Conservation (phyloP, 2,888 invertebrate genomes). For the Caenorhabditis wallacei region DNA sequence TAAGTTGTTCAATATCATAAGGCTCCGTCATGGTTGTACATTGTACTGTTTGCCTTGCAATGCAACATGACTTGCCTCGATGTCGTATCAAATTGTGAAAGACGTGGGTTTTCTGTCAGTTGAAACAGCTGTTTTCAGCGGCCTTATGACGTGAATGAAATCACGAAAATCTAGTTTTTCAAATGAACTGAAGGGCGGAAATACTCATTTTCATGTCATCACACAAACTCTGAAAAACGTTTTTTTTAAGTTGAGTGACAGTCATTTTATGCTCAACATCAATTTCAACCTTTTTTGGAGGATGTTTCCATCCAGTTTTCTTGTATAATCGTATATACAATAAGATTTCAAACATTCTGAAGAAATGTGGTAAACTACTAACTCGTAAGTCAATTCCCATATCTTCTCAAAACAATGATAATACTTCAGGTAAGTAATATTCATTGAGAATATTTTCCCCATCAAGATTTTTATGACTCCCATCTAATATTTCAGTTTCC, state of each 20-base stretch:
- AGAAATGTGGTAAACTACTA: too few species aligned
- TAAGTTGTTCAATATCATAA: neutral
- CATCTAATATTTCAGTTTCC: neutral
- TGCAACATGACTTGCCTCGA: constrained; percentile 2
- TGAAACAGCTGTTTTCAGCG: constrained; percentile 42
- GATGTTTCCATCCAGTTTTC: too few species aligned
- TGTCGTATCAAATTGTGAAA: constrained; percentile 5
- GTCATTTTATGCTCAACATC: too few species aligned
- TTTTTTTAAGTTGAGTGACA: too few species aligned
- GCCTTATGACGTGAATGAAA: constrained; percentile 25
- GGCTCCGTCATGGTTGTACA: neutral
- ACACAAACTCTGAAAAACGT: neutral
- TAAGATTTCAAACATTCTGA: too few species aligned
- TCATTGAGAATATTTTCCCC: neutral
- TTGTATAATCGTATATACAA: too few species aligned
- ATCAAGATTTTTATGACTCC: neutral
- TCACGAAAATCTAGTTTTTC: constrained; percentile 36
- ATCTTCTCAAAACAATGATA: too few species aligned
- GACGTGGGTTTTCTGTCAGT: constrained; percentile 22
- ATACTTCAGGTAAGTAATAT: too few species aligned
- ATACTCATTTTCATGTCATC: neutral
- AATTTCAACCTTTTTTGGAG: too few species aligned
- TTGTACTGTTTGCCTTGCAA: constrained; percentile 43
- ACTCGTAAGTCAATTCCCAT: too few species aligned
- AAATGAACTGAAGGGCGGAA: constrained; percentile 10